Evolutionary conservation across 2,797 vertebrate genomes (phyloP), one percentile per base, ranked within the genome.

Genomic region (Cercopithecus neglectus): DNA sequence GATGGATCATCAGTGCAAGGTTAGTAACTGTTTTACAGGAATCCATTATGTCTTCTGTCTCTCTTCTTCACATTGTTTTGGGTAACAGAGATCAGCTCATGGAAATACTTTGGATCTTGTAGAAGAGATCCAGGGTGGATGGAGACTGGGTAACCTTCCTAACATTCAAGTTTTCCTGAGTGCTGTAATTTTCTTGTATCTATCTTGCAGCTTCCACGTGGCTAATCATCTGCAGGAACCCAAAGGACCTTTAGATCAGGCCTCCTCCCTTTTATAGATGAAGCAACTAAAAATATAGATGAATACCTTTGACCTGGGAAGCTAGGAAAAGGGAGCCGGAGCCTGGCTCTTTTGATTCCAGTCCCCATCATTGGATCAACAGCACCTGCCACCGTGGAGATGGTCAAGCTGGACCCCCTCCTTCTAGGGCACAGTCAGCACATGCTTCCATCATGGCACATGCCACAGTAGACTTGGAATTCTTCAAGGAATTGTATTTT

Each of bases 21-120:
- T 81, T 94, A 96, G 75, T 28, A 76, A n/a, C 8, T 24, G 24
- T 91, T 95, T 98, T 93, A 90, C 36, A 95, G 95, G 17, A 86
- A 57, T 53, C 57, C 74, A 2, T 46, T 93, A 75, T 57, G 36
- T 46, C 94, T 90, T 50, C 55, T 6, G 5, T 95, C 85, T 67
- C 88, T 95, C 89, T 53, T 55, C 78, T 61, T 46, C 59, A 64
- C 24, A 12, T 33, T 59, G 64, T 67, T 76, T 59, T 2, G 19
- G 64, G 64, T 12, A 17, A 46, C 53, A n/a, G 74, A 55, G 85
- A 95, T 81, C 36, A 19, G 85, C 79, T 84, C 53, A 90, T 14
- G 84, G 76, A 33, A 87, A 86, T 9, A 5, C 44, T 26, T 12
- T 50, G 90, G 67, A 28, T 89, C 26, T 36, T 19, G 3, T 2